Percentiles rank a stretch among this genome's conserved stretches.
phyloP scores from a whole-genome alignment of 2,797 vertebrate species.

The Thalassophryne amazonica region DNA sequence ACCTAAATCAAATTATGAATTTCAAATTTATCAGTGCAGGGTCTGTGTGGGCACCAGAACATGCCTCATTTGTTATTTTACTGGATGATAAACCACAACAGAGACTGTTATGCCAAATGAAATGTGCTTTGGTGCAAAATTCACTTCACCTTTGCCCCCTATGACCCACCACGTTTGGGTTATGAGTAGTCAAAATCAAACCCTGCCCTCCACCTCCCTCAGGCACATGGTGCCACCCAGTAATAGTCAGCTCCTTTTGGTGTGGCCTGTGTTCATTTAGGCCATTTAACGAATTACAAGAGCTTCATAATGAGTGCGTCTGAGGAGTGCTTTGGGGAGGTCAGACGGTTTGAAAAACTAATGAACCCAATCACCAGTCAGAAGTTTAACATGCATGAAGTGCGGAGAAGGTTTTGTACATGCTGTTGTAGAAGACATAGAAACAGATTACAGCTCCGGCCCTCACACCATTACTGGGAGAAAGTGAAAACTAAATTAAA shows the following conservation, averaged over 20 bases:
- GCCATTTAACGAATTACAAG: constrained; percentile 73
- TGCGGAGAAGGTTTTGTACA: constrained; percentile 23
- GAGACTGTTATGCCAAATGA: neutral
- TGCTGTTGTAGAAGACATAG: constrained; percentile 15
- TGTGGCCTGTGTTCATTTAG: constrained; percentile 65
- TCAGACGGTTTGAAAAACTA: constrained; percentile 65
- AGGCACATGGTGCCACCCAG: constrained; percentile 34
- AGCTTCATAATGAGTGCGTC: constrained; percentile 59
- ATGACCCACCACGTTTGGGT: neutral
- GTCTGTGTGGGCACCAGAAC: too few species aligned
- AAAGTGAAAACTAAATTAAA: constrained; percentile 48
- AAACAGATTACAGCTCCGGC: constrained; percentile 16
- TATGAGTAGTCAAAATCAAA: constrained; percentile 11
- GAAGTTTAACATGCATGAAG: constrained; percentile 39
- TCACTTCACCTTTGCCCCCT: neutral
- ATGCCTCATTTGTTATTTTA: too few species aligned
- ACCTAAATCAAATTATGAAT: too few species aligned
- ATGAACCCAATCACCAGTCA: constrained; percentile 59
- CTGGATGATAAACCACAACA: neutral
- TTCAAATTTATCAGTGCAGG: too few species aligned
- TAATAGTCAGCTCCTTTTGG: constrained; percentile 29
- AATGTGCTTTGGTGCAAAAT: neutral
- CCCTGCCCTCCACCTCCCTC: constrained; percentile 30
- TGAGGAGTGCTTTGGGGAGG: constrained; percentile 51
- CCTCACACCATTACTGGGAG: constrained; percentile 3